A percentile compares a stretch with the other conserved stretches of the same genome.
phyloP scores from a whole-genome alignment of 2,888 invertebrate species.

The Halictus quadricinctus region DNA sequence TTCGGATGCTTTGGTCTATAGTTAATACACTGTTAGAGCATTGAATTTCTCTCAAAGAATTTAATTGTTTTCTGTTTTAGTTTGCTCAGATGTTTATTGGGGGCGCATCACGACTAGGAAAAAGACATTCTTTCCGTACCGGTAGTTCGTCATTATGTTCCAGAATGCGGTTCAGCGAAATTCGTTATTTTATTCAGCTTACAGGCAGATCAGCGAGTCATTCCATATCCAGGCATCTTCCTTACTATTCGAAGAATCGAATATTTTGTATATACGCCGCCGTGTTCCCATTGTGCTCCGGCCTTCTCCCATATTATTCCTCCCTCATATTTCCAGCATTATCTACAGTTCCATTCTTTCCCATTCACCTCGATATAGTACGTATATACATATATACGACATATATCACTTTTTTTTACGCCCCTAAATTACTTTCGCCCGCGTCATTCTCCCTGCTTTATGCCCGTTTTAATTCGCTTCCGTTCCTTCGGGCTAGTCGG shows the following conservation, averaged over 20 bases:
- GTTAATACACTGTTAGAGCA: too few species aligned
- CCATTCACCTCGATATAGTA: conserved; percentile 1
- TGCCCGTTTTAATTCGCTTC: conserved; percentile 14
- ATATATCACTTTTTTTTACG: conserved; percentile 24
- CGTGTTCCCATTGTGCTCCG: conserved; percentile 15
- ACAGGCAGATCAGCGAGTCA: background rate
- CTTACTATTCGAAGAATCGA: conserved; percentile 39
- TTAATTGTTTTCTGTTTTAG: background rate
- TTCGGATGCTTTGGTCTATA: too few species aligned
- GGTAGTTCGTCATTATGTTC: background rate
- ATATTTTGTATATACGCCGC: conserved; percentile 3
- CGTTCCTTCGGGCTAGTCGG: background rate
- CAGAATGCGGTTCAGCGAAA: background rate
- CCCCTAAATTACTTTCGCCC: conserved; percentile 24
- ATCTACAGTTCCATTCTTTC: background rate
- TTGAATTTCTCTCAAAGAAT: too few species aligned
- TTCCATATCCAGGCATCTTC: background rate
- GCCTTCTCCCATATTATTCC: background rate
- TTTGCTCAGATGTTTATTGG: background rate
- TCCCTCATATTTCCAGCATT: background rate
- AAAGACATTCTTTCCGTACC: background rate
- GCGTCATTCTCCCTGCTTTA: background rate
- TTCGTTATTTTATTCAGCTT: conserved; percentile 6
- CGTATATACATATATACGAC: background rate
- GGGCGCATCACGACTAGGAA: background rate